phyloP scores from a whole-genome alignment of 2,113 vertebrate genomes.

The Urocolius indicus region DNA sequence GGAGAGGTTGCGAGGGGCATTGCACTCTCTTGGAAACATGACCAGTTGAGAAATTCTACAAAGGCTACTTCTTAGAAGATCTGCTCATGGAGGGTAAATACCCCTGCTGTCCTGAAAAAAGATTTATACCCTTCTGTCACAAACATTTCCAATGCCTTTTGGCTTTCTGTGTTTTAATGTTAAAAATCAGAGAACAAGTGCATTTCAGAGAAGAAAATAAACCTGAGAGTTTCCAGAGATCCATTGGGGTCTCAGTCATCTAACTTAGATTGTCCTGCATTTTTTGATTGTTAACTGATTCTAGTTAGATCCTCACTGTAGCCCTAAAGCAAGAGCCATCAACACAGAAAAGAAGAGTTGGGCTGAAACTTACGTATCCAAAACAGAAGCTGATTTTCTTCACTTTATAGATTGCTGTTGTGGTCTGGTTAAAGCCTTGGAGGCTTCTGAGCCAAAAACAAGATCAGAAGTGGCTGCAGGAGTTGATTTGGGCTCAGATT shows the following conservation, averaged over 20 bases:
- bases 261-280: neutral
- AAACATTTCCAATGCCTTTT: neutral
- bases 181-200: neutral
- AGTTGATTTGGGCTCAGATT: neutral
- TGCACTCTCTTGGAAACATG: neutral
- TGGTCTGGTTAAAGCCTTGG: neutral
- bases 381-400: neutral
- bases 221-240: neutral
- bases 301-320: neutral
- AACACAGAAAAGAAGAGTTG: neutral
- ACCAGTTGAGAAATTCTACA: neutral
- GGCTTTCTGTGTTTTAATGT: neutral
- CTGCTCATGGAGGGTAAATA: neutral
- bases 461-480: neutral
- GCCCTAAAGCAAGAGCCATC: neutral
- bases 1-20: neutral
- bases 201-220: neutral
- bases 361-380: neutral
- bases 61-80: neutral
- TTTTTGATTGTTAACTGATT: neutral
- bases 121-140: neutral
- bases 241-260: rapidly evolving
- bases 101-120: neutral
- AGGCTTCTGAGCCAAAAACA: neutral
- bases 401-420: neutral